A percentile compares a stretch with the other conserved stretches of the same genome.
phyloP scores from a whole-genome alignment of 2,888 invertebrate species.

The Stenichneumon culpator region DNA sequence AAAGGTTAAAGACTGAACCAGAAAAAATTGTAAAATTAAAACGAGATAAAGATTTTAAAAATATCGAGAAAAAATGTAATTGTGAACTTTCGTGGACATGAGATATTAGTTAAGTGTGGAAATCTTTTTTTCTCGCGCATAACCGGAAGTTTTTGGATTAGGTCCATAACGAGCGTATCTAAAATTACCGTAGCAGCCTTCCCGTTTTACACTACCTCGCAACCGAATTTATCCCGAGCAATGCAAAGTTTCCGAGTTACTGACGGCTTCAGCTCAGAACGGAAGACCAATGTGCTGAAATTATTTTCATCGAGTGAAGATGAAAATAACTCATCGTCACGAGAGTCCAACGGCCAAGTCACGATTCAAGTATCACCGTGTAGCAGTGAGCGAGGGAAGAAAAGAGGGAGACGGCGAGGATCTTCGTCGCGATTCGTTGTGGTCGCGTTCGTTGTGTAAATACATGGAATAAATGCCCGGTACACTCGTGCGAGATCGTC shows the following conservation, averaged over 20 bases:
- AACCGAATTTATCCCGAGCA: constrained; percentile 25
- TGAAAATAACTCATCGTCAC: constrained; percentile 66
- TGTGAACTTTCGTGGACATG: background rate
- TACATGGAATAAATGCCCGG: background rate
- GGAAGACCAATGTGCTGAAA: constrained; percentile 57
- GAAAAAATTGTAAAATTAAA: no score
- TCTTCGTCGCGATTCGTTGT: background rate
- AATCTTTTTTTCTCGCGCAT: background rate
- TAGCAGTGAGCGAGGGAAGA: constrained; percentile 16
- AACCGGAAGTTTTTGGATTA: background rate
- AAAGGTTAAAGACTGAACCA: no score
- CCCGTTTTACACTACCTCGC: background rate
- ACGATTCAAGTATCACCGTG: constrained; percentile 60
- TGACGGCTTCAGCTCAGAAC: constrained; percentile 4
- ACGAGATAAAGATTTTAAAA: no score
- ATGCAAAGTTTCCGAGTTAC: constrained; percentile 29
- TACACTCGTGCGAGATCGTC: background rate
- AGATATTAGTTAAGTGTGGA: background rate
- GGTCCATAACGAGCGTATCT: background rate
- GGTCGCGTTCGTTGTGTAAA: constrained; percentile 12
- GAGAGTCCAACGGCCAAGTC: constrained; percentile 57
- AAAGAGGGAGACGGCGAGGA: constrained; percentile 18
- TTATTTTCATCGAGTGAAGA: constrained; percentile 60
- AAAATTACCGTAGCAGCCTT: background rate
- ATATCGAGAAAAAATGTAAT: background rate